phyloP scores from a whole-genome alignment of 2,113 vertebrate species.

The Ailurus styani region DNA sequence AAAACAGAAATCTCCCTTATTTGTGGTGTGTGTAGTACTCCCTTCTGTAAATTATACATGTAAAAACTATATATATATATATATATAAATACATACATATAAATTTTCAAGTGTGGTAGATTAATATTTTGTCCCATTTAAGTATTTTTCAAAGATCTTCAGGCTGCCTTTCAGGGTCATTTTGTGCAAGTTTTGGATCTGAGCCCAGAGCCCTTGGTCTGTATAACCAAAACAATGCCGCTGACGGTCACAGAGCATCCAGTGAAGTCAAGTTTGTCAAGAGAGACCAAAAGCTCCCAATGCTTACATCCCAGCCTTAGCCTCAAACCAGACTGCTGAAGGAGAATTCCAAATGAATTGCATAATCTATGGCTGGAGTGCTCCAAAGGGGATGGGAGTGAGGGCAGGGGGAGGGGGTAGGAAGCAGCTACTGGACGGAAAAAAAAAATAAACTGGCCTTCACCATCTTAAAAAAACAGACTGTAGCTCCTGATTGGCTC shows the following conservation, averaged over 20 bases:
- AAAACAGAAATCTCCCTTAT: background rate
- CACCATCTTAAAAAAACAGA: background rate
- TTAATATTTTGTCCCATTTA: background rate
- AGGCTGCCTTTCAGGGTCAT: background rate
- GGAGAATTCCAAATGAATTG: conserved; percentile 35
- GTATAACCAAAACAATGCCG: conserved; percentile 21
- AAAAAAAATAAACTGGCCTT: background rate
- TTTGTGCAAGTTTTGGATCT: background rate
- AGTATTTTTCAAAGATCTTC: background rate
- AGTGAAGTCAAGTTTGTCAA: background rate
- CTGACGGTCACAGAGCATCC: background rate
- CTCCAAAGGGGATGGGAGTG: background rate
- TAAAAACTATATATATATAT: background rate
- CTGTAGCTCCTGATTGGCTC: background rate
- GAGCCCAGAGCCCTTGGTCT: conserved; percentile 8
- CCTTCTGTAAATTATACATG: background rate
- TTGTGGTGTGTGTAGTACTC: background rate
- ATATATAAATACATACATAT: background rate
- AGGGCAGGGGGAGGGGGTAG: background rate
- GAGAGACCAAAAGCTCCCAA: background rate
- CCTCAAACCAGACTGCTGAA: background rate
- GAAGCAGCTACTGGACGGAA: background rate
- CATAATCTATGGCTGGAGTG: background rate
- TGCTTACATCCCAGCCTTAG: background rate
- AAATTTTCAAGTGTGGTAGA: background rate